phyloP scores from a whole-genome alignment of 2,113 vertebrate species.

The Rhinoderma darwinii region DNA sequence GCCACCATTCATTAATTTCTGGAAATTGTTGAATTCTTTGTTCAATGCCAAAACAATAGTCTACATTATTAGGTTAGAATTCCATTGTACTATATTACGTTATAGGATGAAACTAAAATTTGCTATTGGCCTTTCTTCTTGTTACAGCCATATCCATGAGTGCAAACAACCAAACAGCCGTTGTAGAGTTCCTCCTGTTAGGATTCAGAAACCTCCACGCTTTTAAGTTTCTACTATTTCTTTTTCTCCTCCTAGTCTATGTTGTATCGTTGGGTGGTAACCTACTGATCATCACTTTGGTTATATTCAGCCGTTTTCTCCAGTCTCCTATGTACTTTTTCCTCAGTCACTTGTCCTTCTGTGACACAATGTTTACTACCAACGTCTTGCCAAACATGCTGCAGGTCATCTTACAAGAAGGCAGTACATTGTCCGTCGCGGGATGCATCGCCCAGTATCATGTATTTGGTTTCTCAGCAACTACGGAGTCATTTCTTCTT shows the following conservation, averaged over 20 bases:
- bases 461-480: constrained; percentile 59
- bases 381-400: constrained; percentile 58
- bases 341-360: constrained; percentile 60
- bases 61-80: too few relatives aligned
- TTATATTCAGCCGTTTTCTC: constrained; percentile 26
- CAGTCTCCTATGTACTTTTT: constrained; percentile 63
- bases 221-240: constrained; percentile 36
- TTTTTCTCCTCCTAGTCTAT: constrained; percentile 55
- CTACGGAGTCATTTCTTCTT: constrained; percentile 58
- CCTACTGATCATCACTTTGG: constrained; percentile 49
- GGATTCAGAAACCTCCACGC: neutral
- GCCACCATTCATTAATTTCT: too few relatives aligned
- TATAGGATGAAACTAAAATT: neutral
- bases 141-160: neutral
- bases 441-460: constrained; percentile 55
- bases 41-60: too few relatives aligned
- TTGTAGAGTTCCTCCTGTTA: neutral
- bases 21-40: too few relatives aligned
- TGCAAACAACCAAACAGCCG: neutral
- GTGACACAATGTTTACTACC: constrained; percentile 60
- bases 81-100: too few relatives aligned
- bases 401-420: constrained; percentile 22
- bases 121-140: neutral
- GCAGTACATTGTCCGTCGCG: constrained; percentile 49
- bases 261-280: constrained; percentile 49